Percentiles rank a stretch among this genome's conserved stretches.
These are phyloP conservation scores for Urocolius indicus DNA, from an alignment of 2,113 vertebrate genomes.

Conservation along the genomic window DNA sequence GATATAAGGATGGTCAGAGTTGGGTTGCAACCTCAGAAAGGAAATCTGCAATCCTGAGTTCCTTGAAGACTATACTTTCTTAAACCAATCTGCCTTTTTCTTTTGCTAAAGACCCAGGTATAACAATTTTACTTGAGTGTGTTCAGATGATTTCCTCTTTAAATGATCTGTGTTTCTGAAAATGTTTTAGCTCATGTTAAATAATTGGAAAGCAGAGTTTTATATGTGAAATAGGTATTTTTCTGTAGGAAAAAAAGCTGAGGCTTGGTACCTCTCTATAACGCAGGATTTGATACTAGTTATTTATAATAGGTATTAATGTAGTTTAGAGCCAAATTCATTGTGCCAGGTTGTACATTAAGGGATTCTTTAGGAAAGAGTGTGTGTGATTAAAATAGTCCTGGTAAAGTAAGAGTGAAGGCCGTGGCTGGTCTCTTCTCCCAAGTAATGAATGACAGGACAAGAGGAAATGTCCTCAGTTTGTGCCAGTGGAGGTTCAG, in stretches of 20 bases:
- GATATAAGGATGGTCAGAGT: background rate
- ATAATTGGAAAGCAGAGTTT: background rate
- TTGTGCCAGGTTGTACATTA: background rate
- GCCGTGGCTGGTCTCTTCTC: no score
- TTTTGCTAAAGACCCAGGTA: background rate
- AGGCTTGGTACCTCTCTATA: background rate
- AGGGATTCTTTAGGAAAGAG: background rate
- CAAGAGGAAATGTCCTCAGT: no score
- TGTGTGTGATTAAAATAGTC: background rate
- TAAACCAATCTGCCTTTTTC: background rate
- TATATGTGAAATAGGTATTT: background rate
- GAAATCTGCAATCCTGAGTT: background rate
- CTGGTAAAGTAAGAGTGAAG: background rate
- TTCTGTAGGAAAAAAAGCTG: background rate
- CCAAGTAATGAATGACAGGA: no score
- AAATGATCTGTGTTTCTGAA: background rate
- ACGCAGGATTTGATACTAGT: background rate
- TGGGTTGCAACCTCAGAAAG: background rate
- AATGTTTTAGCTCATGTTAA: background rate
- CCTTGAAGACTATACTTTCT: background rate
- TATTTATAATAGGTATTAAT: background rate
- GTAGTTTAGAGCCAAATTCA: background rate
- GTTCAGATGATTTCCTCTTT: background rate
- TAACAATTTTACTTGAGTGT: background rate
- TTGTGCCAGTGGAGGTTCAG: no score